These are phyloP conservation scores for Dryobotodes eremita DNA, from an alignment of 2,888 invertebrate species.

Conservation along the genomic window DNA sequence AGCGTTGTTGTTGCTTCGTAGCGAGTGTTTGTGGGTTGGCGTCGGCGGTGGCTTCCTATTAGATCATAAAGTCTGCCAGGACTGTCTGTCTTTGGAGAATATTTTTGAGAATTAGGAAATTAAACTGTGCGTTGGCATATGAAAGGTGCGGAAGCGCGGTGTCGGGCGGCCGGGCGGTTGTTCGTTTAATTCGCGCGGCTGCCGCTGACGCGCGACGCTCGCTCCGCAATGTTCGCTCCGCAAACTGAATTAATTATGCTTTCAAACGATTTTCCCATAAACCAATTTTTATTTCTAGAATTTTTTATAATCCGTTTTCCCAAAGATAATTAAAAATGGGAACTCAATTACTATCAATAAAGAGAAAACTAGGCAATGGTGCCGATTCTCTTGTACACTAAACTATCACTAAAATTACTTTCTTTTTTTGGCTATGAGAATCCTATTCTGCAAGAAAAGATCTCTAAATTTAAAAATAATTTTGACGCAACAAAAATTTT, in stretches of 20 bases:
- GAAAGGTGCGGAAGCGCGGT: constrained; percentile 84
- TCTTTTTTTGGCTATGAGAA: no score
- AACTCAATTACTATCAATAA: background rate
- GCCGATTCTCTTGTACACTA: no score
- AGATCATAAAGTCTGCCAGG: constrained; percentile 85
- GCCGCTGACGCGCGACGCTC: constrained; percentile 66
- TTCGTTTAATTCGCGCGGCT: constrained; percentile 66
- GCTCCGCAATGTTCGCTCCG: constrained; percentile 56
- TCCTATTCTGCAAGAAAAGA: no score
- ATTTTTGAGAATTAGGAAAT: constrained; percentile 89
- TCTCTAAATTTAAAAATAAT: no score
- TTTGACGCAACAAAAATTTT: no score
- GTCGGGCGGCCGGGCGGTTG: constrained; percentile 64
- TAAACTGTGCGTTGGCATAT: constrained; percentile 83
- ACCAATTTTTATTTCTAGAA: constrained; percentile 16
- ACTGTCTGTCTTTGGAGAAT: constrained; percentile 82
- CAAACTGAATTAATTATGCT: constrained; percentile 68
- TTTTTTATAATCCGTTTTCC: constrained; percentile 4
- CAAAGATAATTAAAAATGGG: background rate
- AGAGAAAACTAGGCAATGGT: background rate
- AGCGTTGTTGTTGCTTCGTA: constrained; percentile 80
- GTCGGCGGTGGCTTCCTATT: constrained; percentile 87
- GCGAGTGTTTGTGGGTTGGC: constrained; percentile 80
- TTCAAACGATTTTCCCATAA: constrained; percentile 46
- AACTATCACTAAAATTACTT: no score